Base-by-base conservation (phyloP, 2,113 vertebrate genomes). In the Pungitius pungitius region DNA sequence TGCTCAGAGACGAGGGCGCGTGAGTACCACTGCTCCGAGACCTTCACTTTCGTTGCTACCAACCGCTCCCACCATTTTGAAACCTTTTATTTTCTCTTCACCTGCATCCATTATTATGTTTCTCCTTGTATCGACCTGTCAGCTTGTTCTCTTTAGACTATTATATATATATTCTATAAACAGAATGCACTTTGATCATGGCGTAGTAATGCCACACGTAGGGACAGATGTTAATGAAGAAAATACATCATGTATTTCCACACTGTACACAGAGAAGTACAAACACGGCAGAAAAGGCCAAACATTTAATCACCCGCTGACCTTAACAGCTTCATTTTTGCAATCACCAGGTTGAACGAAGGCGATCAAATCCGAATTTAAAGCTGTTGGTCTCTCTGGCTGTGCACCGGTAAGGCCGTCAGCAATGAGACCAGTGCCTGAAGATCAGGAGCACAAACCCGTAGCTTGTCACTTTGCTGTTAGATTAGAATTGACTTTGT, bases 1-100 rank as follows among this genome's bases (percentile, higher is more conserved):
- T 99, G 78, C 91, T 99, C 70, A 91, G 94, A 92, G 96, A 98
- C 63, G 96, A 99, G 93, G 96, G 96, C 84, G 92, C 95, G 97
- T 99, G 89, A 97, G 98, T 99, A 94, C 56, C 75, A 27, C 37
- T 24, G 1, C 27, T 51, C 30, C 49, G 30, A 54, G 49, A 30
- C 18, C 37, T 35, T 42, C 6, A 27, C 17, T 39, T 3, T 24
- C 26, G 39, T 47, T 14, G 26, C 33, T 52, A 15, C 4, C 27
- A 33, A 22, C 56, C 24, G 13, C 35, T 57, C 45, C 47, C 26
- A 47, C 71, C 43, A 4, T 3, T 4, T 35, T 3, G 62, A 43
- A n/a, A 6, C 22, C 26, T 71, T 6, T 73, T 13, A 1, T 37
- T 74, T 72, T n/a, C n/a, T 56, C 11, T 10, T 61, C 62, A 75